Percentiles rank a stretch among this genome's conserved stretches.
These are phyloP conservation scores for Micromesistius poutassou DNA, from an alignment of 2,797 vertebrate genomes.

Conservation along the genomic window DNA sequence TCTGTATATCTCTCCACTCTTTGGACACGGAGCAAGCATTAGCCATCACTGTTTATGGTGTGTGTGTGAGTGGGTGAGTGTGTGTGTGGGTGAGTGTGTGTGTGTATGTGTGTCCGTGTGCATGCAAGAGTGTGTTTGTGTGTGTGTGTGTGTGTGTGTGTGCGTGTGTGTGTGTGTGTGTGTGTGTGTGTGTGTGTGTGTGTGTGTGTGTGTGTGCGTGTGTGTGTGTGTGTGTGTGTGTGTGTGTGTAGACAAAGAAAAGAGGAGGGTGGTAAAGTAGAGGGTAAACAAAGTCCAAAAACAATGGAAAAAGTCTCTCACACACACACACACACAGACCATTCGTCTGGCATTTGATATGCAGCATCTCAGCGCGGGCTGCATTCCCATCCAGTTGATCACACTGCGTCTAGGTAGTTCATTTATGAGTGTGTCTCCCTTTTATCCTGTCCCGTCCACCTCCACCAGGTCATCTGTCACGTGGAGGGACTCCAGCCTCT, in stretches of 20 bases:
- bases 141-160: slow-evolving; percentile 17
- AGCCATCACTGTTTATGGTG: slow-evolving; percentile 67
- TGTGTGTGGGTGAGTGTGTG: slow-evolving; percentile 22
- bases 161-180: slow-evolving; percentile 22
- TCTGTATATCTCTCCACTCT: slow-evolving; percentile 74
- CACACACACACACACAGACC: slow-evolving; percentile 2
- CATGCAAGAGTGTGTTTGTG: slow-evolving; percentile 23
- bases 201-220: slow-evolving; percentile 21
- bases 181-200: slow-evolving; percentile 24
- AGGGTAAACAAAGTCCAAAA: slow-evolving; percentile 31
- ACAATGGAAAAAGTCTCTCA: slow-evolving; percentile 39
- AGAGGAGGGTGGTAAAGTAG: slow-evolving; percentile 15
- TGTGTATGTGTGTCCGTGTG: slow-evolving; percentile 18
- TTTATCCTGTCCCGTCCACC: slow-evolving; percentile 56
- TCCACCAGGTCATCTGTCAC: slow-evolving; percentile 66
- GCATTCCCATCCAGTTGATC: slow-evolving; percentile 52
- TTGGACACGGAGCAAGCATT: slow-evolving; percentile 71
- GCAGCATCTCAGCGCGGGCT: slow-evolving; percentile 18
- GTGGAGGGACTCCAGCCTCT: slow-evolving; percentile 50
- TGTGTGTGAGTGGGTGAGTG: slow-evolving; percentile 29
- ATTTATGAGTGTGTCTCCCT: slow-evolving; percentile 56
- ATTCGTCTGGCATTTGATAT: slow-evolving; percentile 36
- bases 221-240: slow-evolving; percentile 11
- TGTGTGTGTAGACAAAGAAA: slow-evolving; percentile 20
- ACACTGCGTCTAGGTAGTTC: slow-evolving; percentile 42